Evolutionary conservation across 2,113 vertebrate species (phyloP).

Genomic region (Ivindomyrus marchei): DNA sequence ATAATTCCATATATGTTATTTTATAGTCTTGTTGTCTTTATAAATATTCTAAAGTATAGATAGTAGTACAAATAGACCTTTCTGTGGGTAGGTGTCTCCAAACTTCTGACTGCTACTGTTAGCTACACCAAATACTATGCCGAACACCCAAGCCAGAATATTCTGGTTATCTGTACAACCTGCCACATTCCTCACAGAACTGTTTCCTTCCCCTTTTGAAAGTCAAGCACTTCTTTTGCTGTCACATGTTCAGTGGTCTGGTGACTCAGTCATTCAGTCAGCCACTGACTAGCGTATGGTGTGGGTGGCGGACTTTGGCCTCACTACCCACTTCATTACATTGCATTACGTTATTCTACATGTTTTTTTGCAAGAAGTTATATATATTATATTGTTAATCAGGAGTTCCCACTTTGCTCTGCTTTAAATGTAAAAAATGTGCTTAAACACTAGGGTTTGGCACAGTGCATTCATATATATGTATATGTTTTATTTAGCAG

Average conservation of each 20-base stretch:
- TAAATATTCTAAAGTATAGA: too few relatives aligned
- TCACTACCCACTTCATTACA: background rate
- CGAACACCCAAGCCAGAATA: background rate
- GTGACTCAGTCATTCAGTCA: background rate
- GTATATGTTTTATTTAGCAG: slow-evolving; percentile 56
- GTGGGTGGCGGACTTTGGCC: background rate
- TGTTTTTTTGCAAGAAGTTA: background rate
- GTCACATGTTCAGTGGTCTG: background rate
- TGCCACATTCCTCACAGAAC: background rate
- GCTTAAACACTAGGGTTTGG: background rate
- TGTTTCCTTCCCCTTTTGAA: background rate
- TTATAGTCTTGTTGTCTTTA: too few relatives aligned
- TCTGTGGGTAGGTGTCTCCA: background rate
- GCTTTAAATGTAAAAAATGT: background rate
- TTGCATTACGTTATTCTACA: background rate
- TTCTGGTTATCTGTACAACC: background rate
- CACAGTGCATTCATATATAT: background rate
- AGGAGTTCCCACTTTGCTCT: background rate
- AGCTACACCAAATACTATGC: background rate
- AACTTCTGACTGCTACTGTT: background rate
- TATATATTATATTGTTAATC: background rate
- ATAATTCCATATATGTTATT: background rate
- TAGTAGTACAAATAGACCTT: too few relatives aligned
- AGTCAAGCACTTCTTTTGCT: background rate
- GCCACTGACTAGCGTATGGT: background rate